Evolutionary conservation across 2,797 vertebrate genomes (phyloP).

Genomic region (Arrhamphus sclerolepis): DNA sequence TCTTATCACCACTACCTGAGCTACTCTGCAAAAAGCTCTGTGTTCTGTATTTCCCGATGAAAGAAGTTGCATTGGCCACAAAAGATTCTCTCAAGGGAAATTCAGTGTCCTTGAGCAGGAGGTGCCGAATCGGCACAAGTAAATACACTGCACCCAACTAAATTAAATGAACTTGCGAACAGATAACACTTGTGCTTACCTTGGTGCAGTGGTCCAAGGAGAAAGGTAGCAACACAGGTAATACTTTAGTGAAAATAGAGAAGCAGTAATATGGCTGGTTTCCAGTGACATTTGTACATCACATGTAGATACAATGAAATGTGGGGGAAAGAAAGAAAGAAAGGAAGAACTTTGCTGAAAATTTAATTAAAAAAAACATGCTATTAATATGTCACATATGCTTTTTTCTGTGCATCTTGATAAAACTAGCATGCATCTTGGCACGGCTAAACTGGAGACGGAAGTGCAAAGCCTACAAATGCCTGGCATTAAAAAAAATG

Average conservation of each 20-base stretch:
- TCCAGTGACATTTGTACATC: neutral
- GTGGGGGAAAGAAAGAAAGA: no score
- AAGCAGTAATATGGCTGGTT: neutral
- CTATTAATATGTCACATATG: no score
- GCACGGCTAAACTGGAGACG: constrained; percentile 3
- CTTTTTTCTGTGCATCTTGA: neutral
- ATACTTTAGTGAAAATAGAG: constrained; percentile 2
- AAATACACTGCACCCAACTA: constrained; percentile 42
- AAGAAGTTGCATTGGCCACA: constrained; percentile 44
- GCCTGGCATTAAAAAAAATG: constrained; percentile 20
- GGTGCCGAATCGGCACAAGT: constrained; percentile 48
- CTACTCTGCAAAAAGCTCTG: constrained; percentile 46
- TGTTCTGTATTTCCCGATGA: constrained; percentile 51
- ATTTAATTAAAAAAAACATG: no score
- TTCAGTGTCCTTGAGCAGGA: constrained; percentile 41
- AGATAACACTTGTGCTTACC: constrained; percentile 49
- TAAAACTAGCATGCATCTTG: neutral
- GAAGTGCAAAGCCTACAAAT: constrained; percentile 5
- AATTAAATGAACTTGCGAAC: constrained; percentile 49
- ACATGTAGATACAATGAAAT: no score
- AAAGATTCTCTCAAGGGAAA: constrained; percentile 43
- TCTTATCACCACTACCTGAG: constrained; percentile 47
- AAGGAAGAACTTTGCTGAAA: no score
- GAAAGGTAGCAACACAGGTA: constrained; percentile 11
- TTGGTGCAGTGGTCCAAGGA: constrained; percentile 14